A percentile compares a stretch with the other conserved stretches of the same genome.
These are phyloP conservation scores for Karalla daura DNA, from an alignment of 2,797 vertebrate species.

Conservation along the genomic window DNA sequence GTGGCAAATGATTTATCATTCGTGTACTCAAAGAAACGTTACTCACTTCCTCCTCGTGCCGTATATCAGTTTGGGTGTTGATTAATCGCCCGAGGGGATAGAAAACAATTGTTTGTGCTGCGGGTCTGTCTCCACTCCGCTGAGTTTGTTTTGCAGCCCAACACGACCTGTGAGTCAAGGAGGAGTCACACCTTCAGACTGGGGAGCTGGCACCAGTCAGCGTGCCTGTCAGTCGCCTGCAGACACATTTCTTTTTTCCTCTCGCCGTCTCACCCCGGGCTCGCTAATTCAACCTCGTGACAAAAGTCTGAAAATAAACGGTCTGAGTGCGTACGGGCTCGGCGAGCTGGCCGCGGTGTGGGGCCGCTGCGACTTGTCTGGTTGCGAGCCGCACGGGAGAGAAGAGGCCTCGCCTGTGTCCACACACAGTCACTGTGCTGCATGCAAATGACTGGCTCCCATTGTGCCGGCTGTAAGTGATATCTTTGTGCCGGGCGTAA, in stretches of 20 bases:
- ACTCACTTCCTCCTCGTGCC: constrained; percentile 33
- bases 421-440: constrained; percentile 57
- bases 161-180: constrained; percentile 59
- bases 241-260: constrained; percentile 64
- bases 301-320: constrained; percentile 66
- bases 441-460: constrained; percentile 77
- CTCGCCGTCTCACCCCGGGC: constrained; percentile 27
- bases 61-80: constrained; percentile 20
- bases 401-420: constrained; percentile 52
- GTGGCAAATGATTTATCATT: constrained; percentile 14
- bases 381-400: constrained; percentile 29
- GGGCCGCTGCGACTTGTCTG: constrained; percentile 34
- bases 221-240: constrained; percentile 58
- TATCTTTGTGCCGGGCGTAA: constrained; percentile 70
- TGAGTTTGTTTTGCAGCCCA: constrained; percentile 17
- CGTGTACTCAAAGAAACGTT: constrained; percentile 7
- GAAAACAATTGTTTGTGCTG: neutral
- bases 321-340: constrained; percentile 29
- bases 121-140: constrained; percentile 14
- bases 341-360: constrained; percentile 33
- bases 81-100: constrained; percentile 21
- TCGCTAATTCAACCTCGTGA: constrained; percentile 59
- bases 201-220: constrained; percentile 48
- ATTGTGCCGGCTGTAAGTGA: constrained; percentile 71
- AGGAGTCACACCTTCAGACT: constrained; percentile 49